Evolutionary conservation across 2,888 invertebrate species (phyloP), one percentile per base, ranked within the genome.

Genomic region (Perizoma flavofasciatum): DNA sequence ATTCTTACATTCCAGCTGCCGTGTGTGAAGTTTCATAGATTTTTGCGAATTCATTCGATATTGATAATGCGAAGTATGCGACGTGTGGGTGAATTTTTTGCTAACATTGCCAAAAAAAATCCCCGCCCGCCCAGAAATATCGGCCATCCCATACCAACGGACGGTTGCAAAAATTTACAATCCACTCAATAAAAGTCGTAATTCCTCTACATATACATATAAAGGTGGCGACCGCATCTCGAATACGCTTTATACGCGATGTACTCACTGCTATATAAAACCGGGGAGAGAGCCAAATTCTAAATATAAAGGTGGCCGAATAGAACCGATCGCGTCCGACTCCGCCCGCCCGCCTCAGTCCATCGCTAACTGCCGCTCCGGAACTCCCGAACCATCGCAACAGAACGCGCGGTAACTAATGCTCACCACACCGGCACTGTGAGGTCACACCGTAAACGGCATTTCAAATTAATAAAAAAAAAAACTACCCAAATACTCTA

Each of bases 251-350:
- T 91, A 92, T 90, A 91, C 85, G 78, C 77, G 87, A 90, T 90
- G 90, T 90, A 91, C 90, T 91, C 91, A 91, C 89, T 87, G 85
- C 91, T 92, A 92, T 90, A 91, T 91, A 89, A 91, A 91, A 90
- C 92, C 90, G 92, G 93, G 93, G 93, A 90, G 89, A 91, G 90
- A 93, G 94, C 94, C 94, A 94, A 94, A 90, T 92, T 93, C 94
- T 94, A 93, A 93, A 92, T 92, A 91, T 94, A 93, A 92, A 86
- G 85, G 79, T 80, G 79, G 79, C 83, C 89, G 88, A 92, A 84
- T 78, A 82, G 79, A 82, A 73, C 88, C 91, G 90, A 89, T 76
- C 75, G 79, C 78, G 69, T 65, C 82, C 89, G 90, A 89, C 75
- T 73, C 81, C 85, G 83, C 84, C 88, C 90, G 90, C 89, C 89